Base-by-base conservation (phyloP, 2,888 invertebrate species). In the Diploptera punctata region DNA sequence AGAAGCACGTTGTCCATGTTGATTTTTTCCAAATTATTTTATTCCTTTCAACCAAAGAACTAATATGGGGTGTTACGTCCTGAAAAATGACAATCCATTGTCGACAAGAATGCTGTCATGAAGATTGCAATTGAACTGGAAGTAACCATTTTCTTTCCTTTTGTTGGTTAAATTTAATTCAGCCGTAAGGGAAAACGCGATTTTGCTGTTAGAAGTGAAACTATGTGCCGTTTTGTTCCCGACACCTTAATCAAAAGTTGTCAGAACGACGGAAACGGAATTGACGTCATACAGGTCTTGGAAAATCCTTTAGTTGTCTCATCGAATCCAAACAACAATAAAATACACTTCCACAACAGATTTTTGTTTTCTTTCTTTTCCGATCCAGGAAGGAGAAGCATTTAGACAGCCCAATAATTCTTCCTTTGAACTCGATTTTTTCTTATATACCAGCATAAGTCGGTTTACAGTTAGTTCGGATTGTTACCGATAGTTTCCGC, bases 221-320 rank as follows among this genome's bases (percentile, higher is more conserved):
- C 3, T 49, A 16, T 52, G 19, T 52, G 5, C 16, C 24, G 24
- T 24, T 52, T 24, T 52, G 24, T 24, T 52, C 52, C 5, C 24
- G 52, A 52, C 21, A 52, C 52, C 52, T 52, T 52, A 52, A 52
- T 52, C 52, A 52, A 52, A 52, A 52, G 24, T 24, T 52, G 52
- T 52, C 52, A 52, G 10, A 52, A 13, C 3, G 13, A 4, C 19
- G 52, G 49, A 52, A 52, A 24, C 52, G 1, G 52, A 52, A 52
- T 13, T 52, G 21, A 52, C 52, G 52, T 24, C 52, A 52, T 21
- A 24, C 52, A 52, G 24, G 24, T 24, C 13, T 13, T 52, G 24
- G 24, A 52, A 16, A 52, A 24, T 13, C 24, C 5, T 52, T 52
- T 52, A 1, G 9, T 52, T 52, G 52, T 52, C 52, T 9, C 52